Evolutionary conservation across 2,888 invertebrate genomes (phyloP).

Genomic region (Drosophila helvetica): DNA sequence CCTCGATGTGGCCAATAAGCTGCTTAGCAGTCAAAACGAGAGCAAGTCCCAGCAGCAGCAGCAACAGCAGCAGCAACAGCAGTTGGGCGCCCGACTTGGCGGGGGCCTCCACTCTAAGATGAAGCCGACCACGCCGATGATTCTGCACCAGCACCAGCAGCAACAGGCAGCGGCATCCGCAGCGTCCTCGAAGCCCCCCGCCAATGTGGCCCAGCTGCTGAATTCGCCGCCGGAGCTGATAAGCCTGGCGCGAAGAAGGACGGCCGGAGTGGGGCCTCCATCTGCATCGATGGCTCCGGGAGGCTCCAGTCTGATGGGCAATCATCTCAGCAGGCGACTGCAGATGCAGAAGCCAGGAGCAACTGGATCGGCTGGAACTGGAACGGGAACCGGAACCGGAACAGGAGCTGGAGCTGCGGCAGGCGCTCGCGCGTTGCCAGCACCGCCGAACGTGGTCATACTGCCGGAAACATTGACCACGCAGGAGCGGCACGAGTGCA

Average conservation of each 20-base stretch:
- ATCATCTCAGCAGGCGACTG: slow-evolving; percentile 42
- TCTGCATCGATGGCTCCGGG: slow-evolving; percentile 1
- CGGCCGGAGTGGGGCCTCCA: slow-evolving; percentile 76
- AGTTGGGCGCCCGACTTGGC: neutral
- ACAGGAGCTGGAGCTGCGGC: neutral
- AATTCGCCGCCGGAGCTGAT: slow-evolving; percentile 86
- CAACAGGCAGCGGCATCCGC: slow-evolving; percentile 13
- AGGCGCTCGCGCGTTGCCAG: slow-evolving; percentile 56
- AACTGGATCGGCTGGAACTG: slow-evolving; percentile 76
- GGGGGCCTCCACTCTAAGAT: slow-evolving; percentile 19
- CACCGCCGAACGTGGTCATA: slow-evolving; percentile 82
- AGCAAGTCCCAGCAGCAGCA: slow-evolving; percentile 3
- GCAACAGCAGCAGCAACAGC: neutral
- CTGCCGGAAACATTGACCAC: slow-evolving; percentile 82
- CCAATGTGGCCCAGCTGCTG: slow-evolving; percentile 62
- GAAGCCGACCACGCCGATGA: slow-evolving; percentile 13
- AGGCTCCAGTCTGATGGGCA: slow-evolving; percentile 29
- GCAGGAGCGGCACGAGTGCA: slow-evolving; percentile 84
- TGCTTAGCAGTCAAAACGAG: slow-evolving; percentile 59
- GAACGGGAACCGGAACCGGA: slow-evolving; percentile 33
- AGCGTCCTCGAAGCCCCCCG: slow-evolving; percentile 4
- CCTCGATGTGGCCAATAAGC: slow-evolving; percentile 80
- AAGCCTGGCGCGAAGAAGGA: slow-evolving; percentile 85
- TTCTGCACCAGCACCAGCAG: slow-evolving; percentile 11
- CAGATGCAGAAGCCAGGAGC: slow-evolving; percentile 40